Base-by-base conservation (phyloP, 2,888 invertebrate species). In the Hololepta plana region DNA sequence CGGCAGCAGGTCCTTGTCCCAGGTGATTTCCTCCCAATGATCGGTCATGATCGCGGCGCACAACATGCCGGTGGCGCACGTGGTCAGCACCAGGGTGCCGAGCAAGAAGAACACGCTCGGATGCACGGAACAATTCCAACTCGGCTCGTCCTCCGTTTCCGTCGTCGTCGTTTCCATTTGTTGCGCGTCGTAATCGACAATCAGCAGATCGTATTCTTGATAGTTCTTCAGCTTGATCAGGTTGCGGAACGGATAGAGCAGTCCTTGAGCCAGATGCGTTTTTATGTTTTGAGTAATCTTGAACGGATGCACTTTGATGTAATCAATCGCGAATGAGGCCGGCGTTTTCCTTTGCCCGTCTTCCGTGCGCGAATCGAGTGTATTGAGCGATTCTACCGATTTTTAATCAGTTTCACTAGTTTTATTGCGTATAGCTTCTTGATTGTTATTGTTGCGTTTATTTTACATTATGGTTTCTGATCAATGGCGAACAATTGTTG, bases 41-140 rank as follows among this genome's bases (percentile, higher is more conserved):
- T 84, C 80, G 32, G 82, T 82, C 75, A 85, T 81, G 48, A 87
- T 79, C 36, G 85, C 79, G 3, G 73, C 73, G 48, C 80, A 81
- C 20, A 84, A 56, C 70, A 84, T 72, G 15, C 74, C 75, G 25
- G 82, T 80, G 15, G 79, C 76, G 44, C 74, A 72, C 28, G 72
- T 72, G 42, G 69, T 79, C 60, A 73, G 63, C 45, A 70, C 62
- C 46, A 71, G 51, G 8, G 70, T 69, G 29, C 68, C 69, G 41
- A 69, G 53, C 23, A 73, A 53, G 43, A 72, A 72, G 49, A 72
- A 67, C 25, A 68, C 62, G 31, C 52, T 45, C 64, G 72, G 71
- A 42, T 72, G 70, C 29, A 72, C 62, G 42, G 65, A 64, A 48
- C 70, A 70, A 42, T 69, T 67, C 60, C 67, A 67, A 32, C 64